Base-by-base conservation (phyloP, 2,888 invertebrate genomes). In the Leptopilina syphax region DNA sequence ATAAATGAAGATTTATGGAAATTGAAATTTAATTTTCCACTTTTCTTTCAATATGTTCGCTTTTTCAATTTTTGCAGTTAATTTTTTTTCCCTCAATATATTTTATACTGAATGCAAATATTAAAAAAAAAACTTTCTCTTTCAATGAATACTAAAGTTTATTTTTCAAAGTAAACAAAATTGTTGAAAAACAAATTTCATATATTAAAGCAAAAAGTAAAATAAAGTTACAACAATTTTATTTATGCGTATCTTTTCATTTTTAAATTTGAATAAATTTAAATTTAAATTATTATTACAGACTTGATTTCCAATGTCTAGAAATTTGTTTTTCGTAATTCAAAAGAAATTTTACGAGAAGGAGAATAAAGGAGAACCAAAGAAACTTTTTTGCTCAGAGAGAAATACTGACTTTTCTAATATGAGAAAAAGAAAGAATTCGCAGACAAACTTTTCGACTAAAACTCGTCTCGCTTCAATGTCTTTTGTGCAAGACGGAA, bases 281-380 rank as follows among this genome's bases (percentile, higher is more conserved):
- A 50, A n/a, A 47, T 57, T 73, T 34, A 73, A 57, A 73, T 50
- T n/a, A n/a, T 18, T 24, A 73, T 73, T 57, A 73, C 13, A 10
- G 24, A 27, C n/a, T 13, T 70, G 54, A 73, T 73, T 73, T 70
- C 57, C 70, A 73, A 73, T 73, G 50, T 54, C 54, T 57, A 34
- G 70, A 73, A 57, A 34, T 73, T 54, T 34, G 27, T 73, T n/a
- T 73, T 57, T 73, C 27, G 57, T 34, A 73, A 73, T 73, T 54
- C 50, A 73, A 73, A 73, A 57, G 54, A 73, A 54, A 27, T 73
- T 12, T 50, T 8, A 5, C 44, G 8, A 7, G 27, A 70, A 70
- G 27, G 12, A 34, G 34, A 24, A 54, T 1, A 3, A 50, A 70
- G 47, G 18, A 47, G 44, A 50, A 50, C 12, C 18, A 50, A 50